phyloP scores from a whole-genome alignment of 2,113 vertebrate species.

The Pimephales promelas region DNA sequence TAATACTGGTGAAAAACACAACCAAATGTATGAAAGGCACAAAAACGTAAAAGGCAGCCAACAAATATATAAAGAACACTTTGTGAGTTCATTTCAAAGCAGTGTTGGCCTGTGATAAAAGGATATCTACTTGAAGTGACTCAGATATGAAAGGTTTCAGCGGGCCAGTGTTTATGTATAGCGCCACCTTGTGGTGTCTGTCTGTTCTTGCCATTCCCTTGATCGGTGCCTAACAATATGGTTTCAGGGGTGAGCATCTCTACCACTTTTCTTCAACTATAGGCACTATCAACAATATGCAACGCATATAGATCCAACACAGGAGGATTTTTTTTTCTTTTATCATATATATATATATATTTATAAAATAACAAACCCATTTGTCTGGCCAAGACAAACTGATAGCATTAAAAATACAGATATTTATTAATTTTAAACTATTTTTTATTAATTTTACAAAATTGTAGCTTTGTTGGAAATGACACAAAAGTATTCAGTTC shows the following conservation, averaged over 20 bases:
- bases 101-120: constrained; percentile 46
- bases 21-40: constrained; percentile 47
- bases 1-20: constrained; percentile 27
- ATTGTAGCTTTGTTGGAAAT: too few relatives aligned
- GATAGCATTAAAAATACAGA: too few relatives aligned
- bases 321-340: not conserved
- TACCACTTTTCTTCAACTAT: not conserved
- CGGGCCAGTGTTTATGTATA: constrained; percentile 1
- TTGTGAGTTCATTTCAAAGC: constrained; percentile 51
- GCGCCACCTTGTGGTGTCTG: constrained; percentile 32
- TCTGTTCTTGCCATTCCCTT: not conserved
- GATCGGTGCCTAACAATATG: too few relatives aligned
- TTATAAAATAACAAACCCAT: too few relatives aligned
- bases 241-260: not conserved
- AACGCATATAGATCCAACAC: too few relatives aligned
- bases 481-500: too few relatives aligned
- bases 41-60: constrained; percentile 52
- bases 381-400: too few relatives aligned
- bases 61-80: constrained; percentile 52
- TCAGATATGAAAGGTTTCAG: not conserved
- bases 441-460: too few relatives aligned
- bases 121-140: constrained; percentile 41
- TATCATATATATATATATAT: too few relatives aligned
- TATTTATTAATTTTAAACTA: too few relatives aligned
- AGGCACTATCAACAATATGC: not conserved